These are phyloP conservation scores for Pithys albifrons DNA, from an alignment of 2,113 vertebrate species.

Conservation along the genomic window DNA sequence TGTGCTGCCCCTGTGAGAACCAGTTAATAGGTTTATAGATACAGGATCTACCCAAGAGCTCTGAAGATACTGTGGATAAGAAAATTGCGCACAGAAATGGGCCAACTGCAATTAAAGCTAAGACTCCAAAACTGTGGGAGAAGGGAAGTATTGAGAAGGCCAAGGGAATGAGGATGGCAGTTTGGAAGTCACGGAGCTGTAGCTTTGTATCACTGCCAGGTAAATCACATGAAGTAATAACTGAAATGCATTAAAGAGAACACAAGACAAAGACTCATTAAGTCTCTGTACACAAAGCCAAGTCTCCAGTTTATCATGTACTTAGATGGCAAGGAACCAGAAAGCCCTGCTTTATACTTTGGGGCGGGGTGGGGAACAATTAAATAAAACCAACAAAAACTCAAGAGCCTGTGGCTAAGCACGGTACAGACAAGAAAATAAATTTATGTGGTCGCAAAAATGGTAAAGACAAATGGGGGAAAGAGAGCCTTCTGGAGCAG, in stretches of 20 bases:
- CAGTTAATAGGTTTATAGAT: neutral
- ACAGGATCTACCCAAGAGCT: neutral
- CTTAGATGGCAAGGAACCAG: neutral
- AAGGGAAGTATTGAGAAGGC: neutral
- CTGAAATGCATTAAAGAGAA: neutral
- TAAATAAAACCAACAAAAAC: neutral
- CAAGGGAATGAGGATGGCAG: neutral
- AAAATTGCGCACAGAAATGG: neutral
- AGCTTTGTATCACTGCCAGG: neutral
- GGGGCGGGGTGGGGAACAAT: neutral
- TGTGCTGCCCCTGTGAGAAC: neutral
- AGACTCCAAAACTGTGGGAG: neutral
- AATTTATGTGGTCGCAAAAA: accelerated
- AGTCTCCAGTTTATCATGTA: neutral
- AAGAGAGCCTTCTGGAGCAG: neutral
- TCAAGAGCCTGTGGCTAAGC: neutral
- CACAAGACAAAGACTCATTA: neutral
- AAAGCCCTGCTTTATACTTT: neutral
- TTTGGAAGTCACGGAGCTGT: neutral
- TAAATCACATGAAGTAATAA: neutral
- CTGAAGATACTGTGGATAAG: neutral
- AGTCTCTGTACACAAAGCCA: neutral
- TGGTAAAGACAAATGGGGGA: accelerated
- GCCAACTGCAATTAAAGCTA: neutral
- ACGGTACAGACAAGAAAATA: neutral